A percentile compares a stretch with the other conserved stretches of the same genome.
These are phyloP conservation scores for Lasioglossum villosulum DNA, from an alignment of 2,888 invertebrate genomes.

Conservation along the genomic window DNA sequence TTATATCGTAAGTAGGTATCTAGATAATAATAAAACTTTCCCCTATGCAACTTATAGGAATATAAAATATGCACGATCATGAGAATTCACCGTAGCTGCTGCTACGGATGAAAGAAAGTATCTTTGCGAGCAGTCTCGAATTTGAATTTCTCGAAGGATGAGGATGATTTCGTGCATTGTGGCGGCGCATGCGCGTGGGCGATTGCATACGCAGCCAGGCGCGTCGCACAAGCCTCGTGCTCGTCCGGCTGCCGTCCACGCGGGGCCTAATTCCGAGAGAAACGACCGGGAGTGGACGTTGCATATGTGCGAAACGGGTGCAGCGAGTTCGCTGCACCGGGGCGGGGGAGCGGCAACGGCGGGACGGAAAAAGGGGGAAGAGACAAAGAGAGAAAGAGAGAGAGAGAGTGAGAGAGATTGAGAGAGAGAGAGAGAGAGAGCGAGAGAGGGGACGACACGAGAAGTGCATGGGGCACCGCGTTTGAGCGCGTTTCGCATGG, in stretches of 20 bases:
- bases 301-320: slow-evolving; percentile 71
- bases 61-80: too few species aligned
- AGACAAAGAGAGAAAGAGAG: background rate
- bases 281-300: slow-evolving; percentile 63
- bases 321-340: slow-evolving; percentile 45
- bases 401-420: background rate
- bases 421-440: background rate
- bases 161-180: background rate
- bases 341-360: background rate
- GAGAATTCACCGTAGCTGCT: too few species aligned
- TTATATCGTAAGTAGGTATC: too few species aligned
- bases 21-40: too few species aligned
- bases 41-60: too few species aligned
- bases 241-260: slow-evolving; percentile 48
- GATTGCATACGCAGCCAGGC: slow-evolving; percentile 57
- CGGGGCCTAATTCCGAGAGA: slow-evolving; percentile 54
- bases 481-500: slow-evolving; percentile 74
- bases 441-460: slow-evolving; percentile 2
- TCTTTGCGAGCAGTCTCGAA: too few species aligned
- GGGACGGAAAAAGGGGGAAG: background rate
- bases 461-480: slow-evolving; percentile 73
- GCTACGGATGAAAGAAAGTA: too few species aligned
- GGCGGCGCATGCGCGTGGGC: slow-evolving; percentile 41
- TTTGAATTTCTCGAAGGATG: background rate
- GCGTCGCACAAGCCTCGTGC: slow-evolving; percentile 53